Base-by-base conservation (phyloP, 2,888 invertebrate species). In the Drosophila flavopinicola region DNA sequence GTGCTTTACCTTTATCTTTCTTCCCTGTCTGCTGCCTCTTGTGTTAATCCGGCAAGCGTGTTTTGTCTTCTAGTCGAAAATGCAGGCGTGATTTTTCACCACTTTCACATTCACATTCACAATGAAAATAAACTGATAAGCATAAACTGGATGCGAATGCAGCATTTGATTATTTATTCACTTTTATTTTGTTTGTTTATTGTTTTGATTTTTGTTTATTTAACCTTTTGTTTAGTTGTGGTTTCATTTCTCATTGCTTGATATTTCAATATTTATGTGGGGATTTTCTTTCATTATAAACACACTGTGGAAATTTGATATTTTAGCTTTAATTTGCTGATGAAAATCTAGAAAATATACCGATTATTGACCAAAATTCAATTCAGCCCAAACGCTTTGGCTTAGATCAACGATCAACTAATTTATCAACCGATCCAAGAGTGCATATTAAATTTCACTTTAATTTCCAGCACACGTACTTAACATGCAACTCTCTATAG, bases 81-180 rank as follows among this genome's bases (percentile, higher is more conserved):
- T 54, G 47, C 37, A 49, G 15, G 32, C 45, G 68, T 42, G 64
- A 61, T 75, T 75, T 75, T 72, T 48, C 57, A 51, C 60, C 66
- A 85, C 79, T 75, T 85, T 66, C 85, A 79, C 84, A 75, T 85
- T 66, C 85, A 79, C 84, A 75, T 75, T 61, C 54, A 78, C 75
- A 78, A 59, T 66, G 59, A 57, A 75, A 49, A 59, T 41, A 48
- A 58, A 49, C 53, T 63, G 41, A 59, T 51, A 58, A 59, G 35
- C 49, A 48, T 66, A 29, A 56, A 65, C 57, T 54, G 39, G 29
- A 37, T 58, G 57, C 66, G 44, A 42, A 41, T 63, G 35, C 53
- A 42, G 27, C 49, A 45, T 48, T 69, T 65, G 54, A 48, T 54
- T 49, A 53, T 53, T 42, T 53, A 32, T 42, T 13, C 25, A 38